Evolutionary conservation across 2,113 vertebrate species (phyloP), one percentile per base, ranked within the genome.

Genomic region (Aegypius monachus): DNA sequence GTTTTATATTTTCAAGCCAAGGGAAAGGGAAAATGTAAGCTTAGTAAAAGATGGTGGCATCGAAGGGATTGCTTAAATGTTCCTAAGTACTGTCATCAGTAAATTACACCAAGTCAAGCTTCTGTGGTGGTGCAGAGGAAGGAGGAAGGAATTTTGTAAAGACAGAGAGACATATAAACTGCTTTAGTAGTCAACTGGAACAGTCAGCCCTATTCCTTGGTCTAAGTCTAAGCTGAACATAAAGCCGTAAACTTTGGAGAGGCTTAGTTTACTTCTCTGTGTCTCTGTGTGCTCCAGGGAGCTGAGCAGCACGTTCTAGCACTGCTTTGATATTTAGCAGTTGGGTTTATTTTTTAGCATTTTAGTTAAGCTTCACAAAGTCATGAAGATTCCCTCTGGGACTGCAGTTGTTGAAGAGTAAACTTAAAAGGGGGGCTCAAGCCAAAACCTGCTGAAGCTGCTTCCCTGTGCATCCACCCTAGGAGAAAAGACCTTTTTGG

Each of bases 1-100:
- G n/a, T 61, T 93, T 95, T 70, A 21, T 45, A 29, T 77, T 93
- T 96, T 79, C 38, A 80, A 88, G 81, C 45, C 66, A 92, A 92
- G 21, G 45, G 16, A 93, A 92, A 65, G 16, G 42, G 52, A 89
- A 94, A 95, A 89, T 47, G 26, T 58, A 74, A 80, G 36, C 34
- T 85, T 75, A 66, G 48, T 53, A 68, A 88, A 94, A 68, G 43
- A 62, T 62, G 22, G 70, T 89, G 40, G 47, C 21, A 79, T 65
- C 53, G 53, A 77, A 93, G 17, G 53, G 13, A 53, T 61, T 82
- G 48, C 45, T 92, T 56, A 68, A 73, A 90, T 1, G 11, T 90
- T 93, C 53, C 34, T 55, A 72, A 75, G 34, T 38, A 31, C 21
- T 72, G 40, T 70, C 34, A 56, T 79, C 62, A 75, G 47, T 82